Percentiles rank a stretch among this genome's conserved stretches.
Conservation (phyloP, 1,140 invertebrate species). For the Eupeodes corollae region DNA sequence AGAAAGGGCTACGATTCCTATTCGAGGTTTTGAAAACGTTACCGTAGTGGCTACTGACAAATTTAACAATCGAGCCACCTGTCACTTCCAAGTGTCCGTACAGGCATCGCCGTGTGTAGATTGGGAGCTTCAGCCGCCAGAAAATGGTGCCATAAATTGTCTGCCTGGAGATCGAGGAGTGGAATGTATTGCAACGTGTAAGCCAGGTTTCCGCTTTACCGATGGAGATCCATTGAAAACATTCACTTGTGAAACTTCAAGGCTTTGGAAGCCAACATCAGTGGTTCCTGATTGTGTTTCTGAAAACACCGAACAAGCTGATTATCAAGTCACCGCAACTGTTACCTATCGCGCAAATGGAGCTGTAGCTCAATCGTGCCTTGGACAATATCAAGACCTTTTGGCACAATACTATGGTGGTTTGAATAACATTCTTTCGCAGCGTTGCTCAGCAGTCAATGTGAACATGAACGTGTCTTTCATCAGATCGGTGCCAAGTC, state of each 20-base stretch:
- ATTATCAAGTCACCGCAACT: slow-evolving; percentile 82
- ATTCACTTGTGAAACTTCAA: slow-evolving; percentile 68
- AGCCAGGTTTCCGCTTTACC: slow-evolving; percentile 81
- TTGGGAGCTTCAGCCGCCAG: slow-evolving; percentile 81
- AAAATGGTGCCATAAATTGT: slow-evolving; percentile 81
- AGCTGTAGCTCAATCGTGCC: slow-evolving; percentile 68
- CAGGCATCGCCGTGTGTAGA: slow-evolving; percentile 89
- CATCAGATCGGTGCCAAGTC: slow-evolving; percentile 59
- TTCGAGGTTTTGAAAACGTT: slow-evolving; percentile 88
- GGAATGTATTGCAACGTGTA: slow-evolving; percentile 84
- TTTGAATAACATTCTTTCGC: slow-evolving; percentile 71
- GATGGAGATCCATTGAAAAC: slow-evolving; percentile 79
- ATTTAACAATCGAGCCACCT: slow-evolving; percentile 79
- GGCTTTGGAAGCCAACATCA: slow-evolving; percentile 68
- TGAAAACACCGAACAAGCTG: slow-evolving; percentile 85
- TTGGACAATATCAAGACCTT: slow-evolving; percentile 75
- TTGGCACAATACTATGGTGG: slow-evolving; percentile 69
- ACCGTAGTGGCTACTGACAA: slow-evolving; percentile 82
- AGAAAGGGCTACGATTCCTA: slow-evolving; percentile 73
- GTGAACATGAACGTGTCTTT: slow-evolving; percentile 92
- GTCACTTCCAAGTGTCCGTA: slow-evolving; percentile 86
- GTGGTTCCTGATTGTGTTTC: slow-evolving; percentile 90
- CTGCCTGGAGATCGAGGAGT: slow-evolving; percentile 62
- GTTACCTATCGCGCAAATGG: slow-evolving; percentile 82
- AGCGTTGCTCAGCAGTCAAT: slow-evolving; percentile 86